Evolutionary conservation across 2,797 vertebrate species (phyloP), one percentile per base, ranked within the genome.

Genomic region (Botia kubotai): DNA sequence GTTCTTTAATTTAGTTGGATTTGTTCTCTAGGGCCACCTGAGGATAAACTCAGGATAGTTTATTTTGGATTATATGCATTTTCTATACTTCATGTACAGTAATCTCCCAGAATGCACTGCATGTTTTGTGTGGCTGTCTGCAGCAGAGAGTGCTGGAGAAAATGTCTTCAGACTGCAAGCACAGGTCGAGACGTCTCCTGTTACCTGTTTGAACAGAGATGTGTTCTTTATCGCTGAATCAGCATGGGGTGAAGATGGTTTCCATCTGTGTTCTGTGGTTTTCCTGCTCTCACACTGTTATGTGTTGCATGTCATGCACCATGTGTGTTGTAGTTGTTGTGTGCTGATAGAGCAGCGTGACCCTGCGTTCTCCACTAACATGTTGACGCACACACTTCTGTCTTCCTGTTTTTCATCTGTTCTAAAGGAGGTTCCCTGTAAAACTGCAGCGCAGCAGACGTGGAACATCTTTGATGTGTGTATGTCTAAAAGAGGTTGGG

Each of bases 361-460:
- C 60, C 52, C 48, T 2, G 6, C 0, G 3, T 50, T 62, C 7
- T 55, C 48, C 19, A 66, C 12, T 0, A 0, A 0, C 33, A 1
- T 77, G 65, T 58, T 77, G 21, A 2, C 52, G 6, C 43, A 2
- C 33, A 19, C 23, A 12, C 57, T 2, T 0, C 19, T 6, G 29
- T 43, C 58, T 72, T 72, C 74, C 68, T 77, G 67, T 65, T 77
- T 53, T 69, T 75, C 46, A 21, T 39, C 11, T 53, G 12, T 11
- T 70, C 17, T 26, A 29, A 7, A 53, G 19, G 19, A 33, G 2
- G 46, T 65, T 46, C 21, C 60, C 23, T 4, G 3, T 65, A 65
- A 80, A 76, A 63, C 48, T 11, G n/a, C 55, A 3, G 2, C 8
- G 48, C 23, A 81, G 36, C 75, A 75, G 77, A 81, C 79, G 52